Evolutionary conservation across 1,140 invertebrate species (phyloP).

Genomic region (Hyles vespertilio): DNA sequence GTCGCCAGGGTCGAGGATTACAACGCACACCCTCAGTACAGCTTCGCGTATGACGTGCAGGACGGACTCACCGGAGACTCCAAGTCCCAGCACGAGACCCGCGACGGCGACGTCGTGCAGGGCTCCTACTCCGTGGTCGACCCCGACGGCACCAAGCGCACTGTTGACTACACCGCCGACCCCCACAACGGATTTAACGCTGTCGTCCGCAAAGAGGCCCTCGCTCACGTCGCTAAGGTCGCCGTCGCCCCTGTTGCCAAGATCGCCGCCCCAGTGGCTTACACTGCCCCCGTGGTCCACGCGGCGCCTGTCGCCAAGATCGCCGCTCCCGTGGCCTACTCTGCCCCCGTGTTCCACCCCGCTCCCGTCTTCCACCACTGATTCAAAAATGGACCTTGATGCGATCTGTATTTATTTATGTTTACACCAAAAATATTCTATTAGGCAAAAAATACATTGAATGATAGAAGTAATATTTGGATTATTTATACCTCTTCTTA

Average conservation of each 20-base stretch:
- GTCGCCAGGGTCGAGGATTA: slow-evolving; percentile 38
- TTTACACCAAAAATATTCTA: too few relatives aligned
- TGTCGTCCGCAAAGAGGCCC: slow-evolving; percentile 62
- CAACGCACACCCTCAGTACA: slow-evolving; percentile 78
- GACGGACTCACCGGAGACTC: slow-evolving; percentile 80
- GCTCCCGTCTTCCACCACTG: slow-evolving; percentile 46
- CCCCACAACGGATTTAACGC: slow-evolving; percentile 74
- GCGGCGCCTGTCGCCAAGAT: slow-evolving; percentile 28
- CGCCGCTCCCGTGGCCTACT: slow-evolving; percentile 32
- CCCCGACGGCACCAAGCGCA: slow-evolving; percentile 80
- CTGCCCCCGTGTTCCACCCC: slow-evolving; percentile 32
- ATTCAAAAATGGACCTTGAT: not conserved
- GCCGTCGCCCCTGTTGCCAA: slow-evolving; percentile 23
- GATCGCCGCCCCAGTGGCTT: not conserved
- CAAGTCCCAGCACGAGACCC: slow-evolving; percentile 80
- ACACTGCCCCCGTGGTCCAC: not conserved
- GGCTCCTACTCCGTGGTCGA: slow-evolving; percentile 79
- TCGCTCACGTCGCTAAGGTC: slow-evolving; percentile 36
- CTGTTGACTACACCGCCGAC: slow-evolving; percentile 80
- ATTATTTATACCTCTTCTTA: too few relatives aligned
- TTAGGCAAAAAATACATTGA: too few relatives aligned
- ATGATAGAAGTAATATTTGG: too few relatives aligned
- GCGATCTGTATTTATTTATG: too few relatives aligned
- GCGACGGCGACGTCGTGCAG: slow-evolving; percentile 78
- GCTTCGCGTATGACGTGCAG: slow-evolving; percentile 79